Conservation (phyloP, 1,140 invertebrate genomes). For the Meteorus sp. region DNA sequence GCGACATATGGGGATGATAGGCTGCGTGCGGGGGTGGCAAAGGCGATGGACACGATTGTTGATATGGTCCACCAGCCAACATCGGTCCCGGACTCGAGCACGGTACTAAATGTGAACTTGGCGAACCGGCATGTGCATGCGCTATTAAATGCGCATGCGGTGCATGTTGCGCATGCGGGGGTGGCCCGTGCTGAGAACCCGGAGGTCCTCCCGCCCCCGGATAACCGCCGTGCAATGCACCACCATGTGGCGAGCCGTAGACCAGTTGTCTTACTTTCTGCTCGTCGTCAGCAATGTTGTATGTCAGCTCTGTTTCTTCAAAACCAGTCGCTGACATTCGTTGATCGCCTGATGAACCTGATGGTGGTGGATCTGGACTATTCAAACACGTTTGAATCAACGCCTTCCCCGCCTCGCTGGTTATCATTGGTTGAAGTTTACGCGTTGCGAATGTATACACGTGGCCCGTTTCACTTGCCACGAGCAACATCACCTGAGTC, state of each 20-base stretch:
- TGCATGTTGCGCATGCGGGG: constrained; percentile 62
- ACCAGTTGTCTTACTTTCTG: constrained; percentile 95
- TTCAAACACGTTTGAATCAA: constrained; percentile 99
- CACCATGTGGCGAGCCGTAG: constrained; percentile 73
- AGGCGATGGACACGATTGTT: constrained; percentile 65
- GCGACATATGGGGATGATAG: constrained; percentile 65
- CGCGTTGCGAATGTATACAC: constrained; percentile 99
- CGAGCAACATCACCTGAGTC: constrained; percentile 97
- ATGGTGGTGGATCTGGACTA: constrained; percentile 89
- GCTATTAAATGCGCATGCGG: constrained; percentile 64
- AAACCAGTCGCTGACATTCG: constrained; percentile 98
- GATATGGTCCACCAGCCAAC: constrained; percentile 59
- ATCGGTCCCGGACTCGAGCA: constrained; percentile 62
- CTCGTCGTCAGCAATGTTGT: constrained; percentile 92
- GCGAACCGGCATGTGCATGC: constrained; percentile 63
- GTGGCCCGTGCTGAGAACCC: constrained; percentile 66
- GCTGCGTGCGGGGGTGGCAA: constrained; percentile 62
- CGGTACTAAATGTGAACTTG: constrained; percentile 66
- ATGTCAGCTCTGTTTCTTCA: constrained; percentile 97
- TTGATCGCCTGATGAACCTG: constrained; percentile 76
- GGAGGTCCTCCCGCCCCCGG: constrained; percentile 53
- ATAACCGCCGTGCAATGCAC: constrained; percentile 62
- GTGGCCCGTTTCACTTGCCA: constrained; percentile 95
- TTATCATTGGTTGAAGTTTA: constrained; percentile 99
- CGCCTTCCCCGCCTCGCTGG: constrained; percentile 96